Evolutionary conservation across 2,797 vertebrate species (phyloP), one percentile per base, ranked within the genome.

Genomic region (Periophthalmus magnuspinnatus): DNA sequence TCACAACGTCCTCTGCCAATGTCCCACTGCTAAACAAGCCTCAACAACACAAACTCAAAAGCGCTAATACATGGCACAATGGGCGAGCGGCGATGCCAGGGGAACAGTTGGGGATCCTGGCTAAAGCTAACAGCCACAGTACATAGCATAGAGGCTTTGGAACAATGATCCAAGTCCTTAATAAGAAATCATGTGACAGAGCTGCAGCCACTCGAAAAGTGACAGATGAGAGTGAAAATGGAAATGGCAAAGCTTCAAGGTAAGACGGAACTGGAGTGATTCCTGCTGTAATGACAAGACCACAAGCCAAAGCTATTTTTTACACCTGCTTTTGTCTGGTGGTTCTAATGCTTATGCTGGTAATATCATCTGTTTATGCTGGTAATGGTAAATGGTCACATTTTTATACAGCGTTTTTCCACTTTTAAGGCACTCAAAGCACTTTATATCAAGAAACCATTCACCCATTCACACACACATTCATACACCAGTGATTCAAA

Each of bases 21-120:
- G 58, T 60, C 60, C 36, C 61, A 67, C 55, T 59, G 60, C 59
- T 72, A 67, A 74, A 70, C 48, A 61, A 6, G 5, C 55, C 69
- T 71, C 68, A 52, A 68, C 76, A 71, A 69, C 71, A 70, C 70
- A 70, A 47, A 79, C 17, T 67, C 36, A 74, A 69, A 6, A 65
- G 47, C 3, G n/a, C 50, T 48, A n/a, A 63, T 70, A 47, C 60
- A 60, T 21, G 10, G 6, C 32, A 38, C 5, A 2, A 50, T 10
- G 65, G 66, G 41, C 52, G 11, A 2, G 21, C 16, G 3, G 2
- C n/a, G 52, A 67, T n/a, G 69, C 28, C 38, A 56, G 50, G 32
- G 28, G 34, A 67, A 38, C 48, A 67, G 65, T 56, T 67, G 50
- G 48, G 36, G 45, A 33, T 65, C 28, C 45, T 65, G 63, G 63